These are phyloP conservation scores for Pachymerium ferrugineum DNA, from an alignment of 2,888 invertebrate species.

Conservation along the genomic window DNA sequence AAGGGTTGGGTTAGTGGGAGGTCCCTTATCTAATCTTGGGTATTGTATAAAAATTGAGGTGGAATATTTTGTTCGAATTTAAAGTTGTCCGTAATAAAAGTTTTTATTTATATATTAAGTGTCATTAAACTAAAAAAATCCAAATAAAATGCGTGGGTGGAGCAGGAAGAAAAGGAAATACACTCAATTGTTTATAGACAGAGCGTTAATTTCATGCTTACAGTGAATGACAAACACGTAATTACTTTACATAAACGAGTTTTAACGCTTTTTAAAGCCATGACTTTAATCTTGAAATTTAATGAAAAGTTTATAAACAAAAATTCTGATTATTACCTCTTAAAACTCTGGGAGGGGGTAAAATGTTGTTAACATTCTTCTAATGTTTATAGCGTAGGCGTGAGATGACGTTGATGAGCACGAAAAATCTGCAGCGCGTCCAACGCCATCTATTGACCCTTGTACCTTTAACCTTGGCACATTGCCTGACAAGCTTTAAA, in stretches of 20 bases:
- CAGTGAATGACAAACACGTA: background rate
- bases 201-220: slow-evolving; percentile 6
- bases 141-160: background rate
- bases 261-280: no score
- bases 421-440: background rate
- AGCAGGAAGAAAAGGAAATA: slow-evolving; percentile 10
- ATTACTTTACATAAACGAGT: background rate
- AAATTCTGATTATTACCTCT: no score
- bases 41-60: background rate
- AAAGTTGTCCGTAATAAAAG: background rate
- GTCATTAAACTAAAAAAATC: slow-evolving; percentile 3
- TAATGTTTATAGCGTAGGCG: background rate
- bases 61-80: background rate
- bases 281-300: no score
- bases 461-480: background rate
- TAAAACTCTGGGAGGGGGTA: no score
- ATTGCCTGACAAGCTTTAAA: slow-evolving; percentile 4
- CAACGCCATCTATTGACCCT: background rate
- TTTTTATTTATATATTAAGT: background rate
- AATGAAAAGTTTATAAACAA: no score
- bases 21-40: background rate
- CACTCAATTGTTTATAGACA: background rate
- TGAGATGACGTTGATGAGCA: background rate
- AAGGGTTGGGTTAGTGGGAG: background rate
- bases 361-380: slow-evolving; percentile 3